Evolutionary conservation across 2,113 vertebrate species (phyloP).

Genomic region (Petrocephalus microphthalmus): DNA sequence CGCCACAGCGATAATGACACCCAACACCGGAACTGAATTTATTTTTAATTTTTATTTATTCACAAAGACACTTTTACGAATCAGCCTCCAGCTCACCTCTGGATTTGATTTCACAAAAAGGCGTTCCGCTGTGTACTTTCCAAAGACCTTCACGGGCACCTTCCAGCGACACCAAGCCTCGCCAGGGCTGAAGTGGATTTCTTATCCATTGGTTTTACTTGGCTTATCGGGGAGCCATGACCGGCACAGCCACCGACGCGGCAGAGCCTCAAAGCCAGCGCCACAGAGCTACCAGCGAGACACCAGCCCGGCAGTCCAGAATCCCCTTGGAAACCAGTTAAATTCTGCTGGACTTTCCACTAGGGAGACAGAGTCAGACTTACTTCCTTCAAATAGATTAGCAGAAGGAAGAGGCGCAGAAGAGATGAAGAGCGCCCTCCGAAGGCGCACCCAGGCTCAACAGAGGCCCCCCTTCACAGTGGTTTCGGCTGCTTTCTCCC

Average conservation of each 20-base stretch:
- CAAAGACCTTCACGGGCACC: too few species aligned
- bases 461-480: neutral
- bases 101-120: neutral
- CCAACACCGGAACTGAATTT: neutral
- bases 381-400: neutral
- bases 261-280: neutral
- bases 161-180: neutral
- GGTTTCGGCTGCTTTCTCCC: neutral
- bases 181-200: neutral
- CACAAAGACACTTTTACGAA: neutral
- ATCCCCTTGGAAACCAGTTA: neutral
- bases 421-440: neutral
- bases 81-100: neutral
- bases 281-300: neutral
- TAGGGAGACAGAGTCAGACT: neutral
- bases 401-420: neutral
- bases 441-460: neutral
- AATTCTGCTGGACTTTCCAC: neutral
- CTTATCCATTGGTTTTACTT: neutral
- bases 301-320: neutral
- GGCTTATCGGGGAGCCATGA: neutral
- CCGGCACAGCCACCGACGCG: neutral
- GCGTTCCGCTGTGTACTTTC: neutral
- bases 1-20: neutral
- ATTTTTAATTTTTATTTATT: conserved; percentile 6